Conservation (phyloP, 1,140 invertebrate species). For the Saccostrea cuccullata region DNA sequence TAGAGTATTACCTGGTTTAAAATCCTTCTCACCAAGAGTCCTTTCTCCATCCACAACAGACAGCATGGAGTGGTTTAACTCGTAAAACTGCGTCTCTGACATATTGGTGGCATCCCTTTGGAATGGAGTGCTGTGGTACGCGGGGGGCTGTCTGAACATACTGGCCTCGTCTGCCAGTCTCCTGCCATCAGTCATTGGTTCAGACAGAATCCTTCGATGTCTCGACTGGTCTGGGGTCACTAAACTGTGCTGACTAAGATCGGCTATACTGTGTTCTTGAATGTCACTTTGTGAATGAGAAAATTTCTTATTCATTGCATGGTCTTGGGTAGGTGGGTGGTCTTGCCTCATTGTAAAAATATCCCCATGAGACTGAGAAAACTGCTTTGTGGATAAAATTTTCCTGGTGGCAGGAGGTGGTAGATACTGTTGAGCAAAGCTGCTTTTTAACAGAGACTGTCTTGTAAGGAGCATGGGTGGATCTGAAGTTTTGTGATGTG, state of each 20-base stretch:
- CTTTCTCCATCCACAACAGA: constrained; percentile 20
- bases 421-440: constrained; percentile 62
- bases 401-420: constrained; percentile 36
- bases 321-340: constrained; percentile 4
- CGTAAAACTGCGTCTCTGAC: constrained; percentile 22
- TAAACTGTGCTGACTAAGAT: background rate
- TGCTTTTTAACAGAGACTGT: constrained; percentile 53
- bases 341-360: background rate
- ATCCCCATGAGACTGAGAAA: constrained; percentile 4
- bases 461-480: constrained; percentile 57
- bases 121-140: constrained; percentile 64
- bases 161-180: constrained; percentile 43
- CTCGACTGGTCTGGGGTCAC: constrained; percentile 15
- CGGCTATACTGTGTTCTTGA: background rate
- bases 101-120: constrained; percentile 8
- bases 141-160: constrained; percentile 53
- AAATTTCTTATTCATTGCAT: background rate
- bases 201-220: constrained; percentile 3
- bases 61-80: background rate
- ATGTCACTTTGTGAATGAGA: constrained; percentile 3
- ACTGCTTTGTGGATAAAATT: constrained; percentile 35
- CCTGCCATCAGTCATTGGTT: background rate
- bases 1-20: background rate
- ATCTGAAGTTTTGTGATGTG: constrained; percentile 25
- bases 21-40: background rate